Evolutionary conservation across 2,888 invertebrate genomes (phyloP), one percentile per base, ranked within the genome.

Genomic region (Ophion slaviceki): DNA sequence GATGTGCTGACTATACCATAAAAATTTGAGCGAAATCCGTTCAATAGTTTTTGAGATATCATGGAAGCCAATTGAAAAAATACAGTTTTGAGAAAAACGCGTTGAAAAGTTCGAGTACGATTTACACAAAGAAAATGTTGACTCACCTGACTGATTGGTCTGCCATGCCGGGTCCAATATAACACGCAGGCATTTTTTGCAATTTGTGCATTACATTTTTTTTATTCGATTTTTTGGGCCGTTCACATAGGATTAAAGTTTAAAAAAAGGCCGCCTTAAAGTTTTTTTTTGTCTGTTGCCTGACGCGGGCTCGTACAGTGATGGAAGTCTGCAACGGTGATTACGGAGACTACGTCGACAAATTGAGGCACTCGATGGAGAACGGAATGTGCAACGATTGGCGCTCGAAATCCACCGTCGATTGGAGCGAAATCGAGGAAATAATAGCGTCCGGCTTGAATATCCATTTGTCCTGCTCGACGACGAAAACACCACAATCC

Each of bases 271-370:
- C 24, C 24, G 2, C 24, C 2, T 24, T 24, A 24, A 24, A 24
- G 24, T 24, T 7, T 59, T 20, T 75, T 32, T 28, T 82, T 71
- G 82, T 80, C 80, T 86, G 4, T 53, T 14, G 14, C 53, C 2
- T 4, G 53, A 53, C 11, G 53, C 11, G 14, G 4, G 3, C 14
- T 14, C 53, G 36, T 93, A 76, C 93, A 97, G 97, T 97, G 88
- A 95, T 98, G 94, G 98, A 98, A 94, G 96, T 98, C 75, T 96
- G 97, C 2, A 96, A 96, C 85, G 97, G 97, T 68, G 98, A 97
- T 91, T 96, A 97, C 92, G 98, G 97, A 88, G 94, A 94, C 76
- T 94, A 95, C 87, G 93, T 94, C 64, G 93, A 95, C 57, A 94
- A 93, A 79, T 93, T 97, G 82, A 95, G 96, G 40, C 94, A 95